Evolutionary conservation across 2,888 invertebrate genomes (phyloP).

Genomic region (Polymixis flavicincta): DNA sequence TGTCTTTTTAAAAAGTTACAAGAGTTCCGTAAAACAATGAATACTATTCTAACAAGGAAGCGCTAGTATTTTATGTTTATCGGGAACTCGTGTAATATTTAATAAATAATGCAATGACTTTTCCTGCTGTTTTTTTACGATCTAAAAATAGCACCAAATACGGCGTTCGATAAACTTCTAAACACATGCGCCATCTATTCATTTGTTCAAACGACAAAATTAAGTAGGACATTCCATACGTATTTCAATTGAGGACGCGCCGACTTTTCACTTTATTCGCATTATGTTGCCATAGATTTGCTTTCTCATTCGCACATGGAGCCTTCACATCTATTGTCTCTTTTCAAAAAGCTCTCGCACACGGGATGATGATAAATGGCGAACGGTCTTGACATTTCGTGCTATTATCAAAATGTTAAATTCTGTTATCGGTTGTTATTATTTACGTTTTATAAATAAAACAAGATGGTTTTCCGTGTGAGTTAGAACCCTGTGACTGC

Average conservation of each 20-base stretch:
- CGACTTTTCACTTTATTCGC: conserved; percentile 70
- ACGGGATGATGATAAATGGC: conserved; percentile 82
- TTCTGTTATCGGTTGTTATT: conserved; percentile 70
- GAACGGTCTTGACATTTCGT: conserved; percentile 83
- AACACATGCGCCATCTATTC: conserved; percentile 86
- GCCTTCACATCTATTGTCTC: conserved; percentile 65
- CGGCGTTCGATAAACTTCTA: conserved; percentile 87
- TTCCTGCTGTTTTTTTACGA: conserved; percentile 47
- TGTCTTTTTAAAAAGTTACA: background rate
- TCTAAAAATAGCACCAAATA: conserved; percentile 84
- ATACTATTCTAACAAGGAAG: background rate
- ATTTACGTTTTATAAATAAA: conserved; percentile 79
- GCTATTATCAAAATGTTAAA: conserved; percentile 77
- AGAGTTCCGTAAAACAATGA: background rate
- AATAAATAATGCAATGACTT: conserved; percentile 16
- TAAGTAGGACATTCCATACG: conserved; percentile 53
- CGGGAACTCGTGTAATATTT: conserved; percentile 6
- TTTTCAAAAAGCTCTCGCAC: conserved; percentile 72
- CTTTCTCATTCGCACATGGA: conserved; percentile 69
- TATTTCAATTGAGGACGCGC: conserved; percentile 38
- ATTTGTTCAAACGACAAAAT: conserved; percentile 64
- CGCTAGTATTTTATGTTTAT: conserved; percentile 1
- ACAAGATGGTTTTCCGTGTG: conserved; percentile 70
- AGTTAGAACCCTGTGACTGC: conserved; percentile 42
- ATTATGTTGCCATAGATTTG: conserved; percentile 63